These are phyloP conservation scores for Diarsia dahlii DNA, from an alignment of 2,888 invertebrate species.

Conservation along the genomic window DNA sequence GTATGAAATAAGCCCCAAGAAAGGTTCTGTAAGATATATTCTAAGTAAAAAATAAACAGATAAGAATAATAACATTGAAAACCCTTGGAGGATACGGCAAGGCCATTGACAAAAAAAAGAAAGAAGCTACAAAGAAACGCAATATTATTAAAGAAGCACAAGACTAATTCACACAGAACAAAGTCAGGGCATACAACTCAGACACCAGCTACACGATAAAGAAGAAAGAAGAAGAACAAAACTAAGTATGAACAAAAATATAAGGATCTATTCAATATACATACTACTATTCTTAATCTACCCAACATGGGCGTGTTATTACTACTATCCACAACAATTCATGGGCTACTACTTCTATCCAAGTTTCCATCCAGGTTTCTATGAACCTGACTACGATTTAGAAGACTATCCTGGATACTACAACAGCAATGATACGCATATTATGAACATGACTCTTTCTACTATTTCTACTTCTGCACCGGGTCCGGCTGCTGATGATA, in stretches of 20 bases:
- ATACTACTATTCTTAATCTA: conserved; percentile 16
- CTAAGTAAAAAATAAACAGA: background rate
- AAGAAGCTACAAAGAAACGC: background rate
- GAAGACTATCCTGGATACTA: conserved; percentile 30
- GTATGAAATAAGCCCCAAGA: background rate
- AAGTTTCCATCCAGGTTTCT: conserved; percentile 8
- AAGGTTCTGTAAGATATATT: background rate
- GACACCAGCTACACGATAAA: too few relatives aligned
- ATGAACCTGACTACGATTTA: conserved; percentile 54
- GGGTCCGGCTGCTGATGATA: background rate
- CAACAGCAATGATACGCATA: conserved; percentile 27
- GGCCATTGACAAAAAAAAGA: background rate
- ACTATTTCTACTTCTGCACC: background rate
- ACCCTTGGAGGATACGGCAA: background rate
- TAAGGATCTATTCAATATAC: background rate
- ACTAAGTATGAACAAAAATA: conserved; percentile 26
- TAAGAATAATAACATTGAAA: background rate
- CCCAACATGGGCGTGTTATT: conserved; percentile 21
- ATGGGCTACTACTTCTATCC: conserved; percentile 57
- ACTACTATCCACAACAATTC: conserved; percentile 52
- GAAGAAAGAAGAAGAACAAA: conserved; percentile 22
- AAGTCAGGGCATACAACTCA: too few relatives aligned
- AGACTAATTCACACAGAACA: too few relatives aligned
- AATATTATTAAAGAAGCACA: background rate
- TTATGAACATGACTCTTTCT: conserved; percentile 35